These are phyloP conservation scores for Allobates femoralis DNA, from an alignment of 2,797 vertebrate species.

Conservation along the genomic window DNA sequence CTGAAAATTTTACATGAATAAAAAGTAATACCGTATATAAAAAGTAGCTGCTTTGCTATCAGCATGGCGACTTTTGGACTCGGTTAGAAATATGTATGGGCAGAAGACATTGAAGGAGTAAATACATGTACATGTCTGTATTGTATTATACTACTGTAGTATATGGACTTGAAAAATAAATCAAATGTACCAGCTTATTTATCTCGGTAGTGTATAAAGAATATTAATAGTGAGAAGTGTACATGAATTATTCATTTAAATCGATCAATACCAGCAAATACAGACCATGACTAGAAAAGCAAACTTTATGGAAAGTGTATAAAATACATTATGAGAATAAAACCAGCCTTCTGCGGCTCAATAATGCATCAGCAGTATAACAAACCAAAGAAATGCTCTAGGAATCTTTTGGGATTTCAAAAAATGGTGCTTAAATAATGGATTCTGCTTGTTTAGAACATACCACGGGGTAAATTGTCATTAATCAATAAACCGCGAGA, in stretches of 20 bases:
- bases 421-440: conserved; percentile 44
- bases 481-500: conserved; percentile 53
- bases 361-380: neutral
- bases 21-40: neutral
- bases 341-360: neutral
- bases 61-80: neutral
- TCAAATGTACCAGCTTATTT: neutral
- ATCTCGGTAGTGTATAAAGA: neutral
- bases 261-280: no score
- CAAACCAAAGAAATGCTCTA: neutral
- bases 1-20: neutral
- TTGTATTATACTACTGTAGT: neutral
- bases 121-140: neutral
- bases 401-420: conserved; percentile 18
- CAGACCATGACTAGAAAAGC: neutral
- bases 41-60: neutral
- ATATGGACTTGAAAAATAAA: neutral
- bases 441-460: conserved; percentile 53
- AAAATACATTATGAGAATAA: neutral
- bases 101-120: neutral
- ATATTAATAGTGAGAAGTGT: neutral
- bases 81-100: neutral
- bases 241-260: neutral
- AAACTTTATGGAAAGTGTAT: neutral
- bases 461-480: conserved; percentile 48